These are phyloP conservation scores for Ophion slaviceki DNA, from an alignment of 2,888 invertebrate genomes.

Conservation along the genomic window DNA sequence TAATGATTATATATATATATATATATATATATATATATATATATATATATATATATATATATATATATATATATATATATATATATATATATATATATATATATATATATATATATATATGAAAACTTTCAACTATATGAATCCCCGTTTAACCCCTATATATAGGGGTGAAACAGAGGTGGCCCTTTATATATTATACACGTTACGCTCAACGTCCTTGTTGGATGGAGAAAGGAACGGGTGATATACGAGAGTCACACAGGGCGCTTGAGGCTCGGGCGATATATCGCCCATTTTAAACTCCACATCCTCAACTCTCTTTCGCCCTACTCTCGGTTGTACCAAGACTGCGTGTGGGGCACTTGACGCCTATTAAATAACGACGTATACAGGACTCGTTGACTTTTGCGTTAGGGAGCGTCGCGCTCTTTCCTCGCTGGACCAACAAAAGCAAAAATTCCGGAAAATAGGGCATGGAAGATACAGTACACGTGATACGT, in stretches of 20 bases:
- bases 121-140: background rate
- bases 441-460: background rate
- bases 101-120: background rate
- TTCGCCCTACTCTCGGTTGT: constrained; percentile 4
- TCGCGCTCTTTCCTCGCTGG: background rate
- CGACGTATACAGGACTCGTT: constrained; percentile 13
- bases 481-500: background rate
- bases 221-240: constrained; percentile 50
- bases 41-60: background rate
- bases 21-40: background rate
- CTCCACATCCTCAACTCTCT: constrained; percentile 19
- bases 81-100: no score
- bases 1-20: background rate
- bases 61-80: background rate
- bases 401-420: constrained; percentile 8
- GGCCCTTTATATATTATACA: constrained; percentile 62
- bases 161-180: constrained; percentile 48
- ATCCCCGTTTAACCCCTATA: background rate
- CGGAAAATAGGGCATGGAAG: background rate
- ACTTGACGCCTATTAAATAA: constrained; percentile 60
- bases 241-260: constrained; percentile 61
- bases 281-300: constrained; percentile 35
- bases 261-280: constrained; percentile 18
- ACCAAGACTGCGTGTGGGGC: constrained; percentile 43
- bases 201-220: constrained; percentile 56